Evolutionary conservation across 2,888 invertebrate species (phyloP).

Genomic region (Sipha maydis): DNA sequence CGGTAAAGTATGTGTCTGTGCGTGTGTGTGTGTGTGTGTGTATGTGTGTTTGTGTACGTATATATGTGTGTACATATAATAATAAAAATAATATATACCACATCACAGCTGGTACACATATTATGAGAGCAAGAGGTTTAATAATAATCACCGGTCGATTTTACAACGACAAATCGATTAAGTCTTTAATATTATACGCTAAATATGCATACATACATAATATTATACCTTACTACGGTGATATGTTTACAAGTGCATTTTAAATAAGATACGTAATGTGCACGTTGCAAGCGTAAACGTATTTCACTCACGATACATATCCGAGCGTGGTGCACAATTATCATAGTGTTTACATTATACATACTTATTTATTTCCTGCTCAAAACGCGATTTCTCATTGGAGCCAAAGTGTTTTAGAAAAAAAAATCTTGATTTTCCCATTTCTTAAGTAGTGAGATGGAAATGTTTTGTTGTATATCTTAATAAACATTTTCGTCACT

Average conservation of each 20-base stretch:
- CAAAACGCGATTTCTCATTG: too few species aligned
- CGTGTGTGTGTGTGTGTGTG: too few species aligned
- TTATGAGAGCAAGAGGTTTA: neutral
- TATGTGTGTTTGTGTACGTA: too few species aligned
- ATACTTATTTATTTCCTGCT: too few species aligned
- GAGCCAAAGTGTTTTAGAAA: too few species aligned
- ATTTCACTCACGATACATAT: neutral
- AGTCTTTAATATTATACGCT: constrained; percentile 2
- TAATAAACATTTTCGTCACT: too few species aligned
- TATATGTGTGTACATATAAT: too few species aligned
- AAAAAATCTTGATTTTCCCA: too few species aligned
- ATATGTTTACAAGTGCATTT: neutral
- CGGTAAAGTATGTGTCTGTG: neutral
- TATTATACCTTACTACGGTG: neutral
- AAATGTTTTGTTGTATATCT: too few species aligned
- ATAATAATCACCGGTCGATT: constrained; percentile 20
- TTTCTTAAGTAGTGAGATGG: too few species aligned
- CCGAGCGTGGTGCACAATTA: neutral
- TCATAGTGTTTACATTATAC: too few species aligned
- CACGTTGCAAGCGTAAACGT: neutral
- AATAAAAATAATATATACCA: neutral
- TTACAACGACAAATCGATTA: constrained; percentile 43
- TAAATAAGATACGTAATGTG: neutral
- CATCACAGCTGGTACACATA: neutral
- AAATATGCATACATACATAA: too few species aligned